phyloP scores from a whole-genome alignment of 2,888 invertebrate species.

The Spialia ferax region DNA sequence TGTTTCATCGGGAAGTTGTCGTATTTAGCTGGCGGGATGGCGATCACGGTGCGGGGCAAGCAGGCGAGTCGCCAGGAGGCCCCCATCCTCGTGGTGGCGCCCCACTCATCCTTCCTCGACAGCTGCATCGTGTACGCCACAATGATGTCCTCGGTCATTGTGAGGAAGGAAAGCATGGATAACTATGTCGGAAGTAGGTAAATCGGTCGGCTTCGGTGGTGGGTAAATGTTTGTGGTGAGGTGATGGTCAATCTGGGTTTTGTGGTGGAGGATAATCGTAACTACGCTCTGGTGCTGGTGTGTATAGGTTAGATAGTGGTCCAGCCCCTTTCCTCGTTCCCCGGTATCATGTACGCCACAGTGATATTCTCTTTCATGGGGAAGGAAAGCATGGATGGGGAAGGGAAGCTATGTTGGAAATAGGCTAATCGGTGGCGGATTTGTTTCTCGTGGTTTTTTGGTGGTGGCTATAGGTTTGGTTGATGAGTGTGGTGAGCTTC shows the following conservation, averaged over 20 bases:
- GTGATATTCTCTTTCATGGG: too few relatives aligned
- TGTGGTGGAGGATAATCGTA: not conserved
- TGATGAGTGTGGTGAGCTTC: too few relatives aligned
- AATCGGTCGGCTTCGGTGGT: conserved; percentile 20
- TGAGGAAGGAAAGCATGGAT: conserved; percentile 92
- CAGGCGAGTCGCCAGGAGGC: conserved; percentile 92
- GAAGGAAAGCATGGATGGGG: too few relatives aligned
- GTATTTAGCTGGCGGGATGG: conserved; percentile 92
- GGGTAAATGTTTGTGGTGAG: too few relatives aligned
- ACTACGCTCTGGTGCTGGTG: too few relatives aligned
- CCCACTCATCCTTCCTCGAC: conserved; percentile 96
- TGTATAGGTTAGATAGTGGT: too few relatives aligned
- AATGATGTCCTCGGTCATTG: conserved; percentile 94
- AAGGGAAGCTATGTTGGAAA: too few relatives aligned
- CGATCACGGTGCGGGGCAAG: conserved; percentile 91
- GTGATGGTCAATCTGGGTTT: not conserved
- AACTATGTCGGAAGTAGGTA: conserved; percentile 96
- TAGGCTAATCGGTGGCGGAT: too few relatives aligned
- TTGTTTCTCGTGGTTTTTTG: too few relatives aligned
- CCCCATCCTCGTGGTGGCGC: conserved; percentile 94
- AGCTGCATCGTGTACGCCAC: conserved; percentile 94
- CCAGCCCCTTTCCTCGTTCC: not conserved
- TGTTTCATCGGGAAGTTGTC: conserved; percentile 91
- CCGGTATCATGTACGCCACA: too few relatives aligned
- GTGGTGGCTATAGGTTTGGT: too few relatives aligned